Evolutionary conservation across 2,888 invertebrate species (phyloP), one percentile per base, ranked within the genome.

Genomic region (Aplocera efformata): DNA sequence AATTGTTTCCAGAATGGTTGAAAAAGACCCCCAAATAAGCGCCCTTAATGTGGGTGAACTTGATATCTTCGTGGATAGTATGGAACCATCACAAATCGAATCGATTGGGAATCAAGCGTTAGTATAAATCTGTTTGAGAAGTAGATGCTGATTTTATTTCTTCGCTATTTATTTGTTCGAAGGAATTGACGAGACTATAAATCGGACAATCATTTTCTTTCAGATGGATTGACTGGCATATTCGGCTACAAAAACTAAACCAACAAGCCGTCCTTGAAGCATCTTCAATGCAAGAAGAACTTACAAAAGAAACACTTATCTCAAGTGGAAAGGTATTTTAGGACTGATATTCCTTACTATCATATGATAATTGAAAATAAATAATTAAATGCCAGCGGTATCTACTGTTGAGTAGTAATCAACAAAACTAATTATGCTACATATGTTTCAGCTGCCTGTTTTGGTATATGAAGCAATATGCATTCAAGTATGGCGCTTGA

Each of bases 231-330:
- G 94, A 94, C 57, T 92, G 91, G 80, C 97, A 97, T 67, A 93
- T 95, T 67, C 90, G 93, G 59, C 72, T 97, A 6, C 94, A 96
- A 64, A 94, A 96, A 72, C 72, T 98, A 7, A 95, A 95, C 64
- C 96, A 97, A 75, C 96, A 97, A 83, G 96, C 96, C 1, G 91
- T 95, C 27, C 72, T 96, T 26, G 96, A 96, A 88, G 95, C 95
- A 1, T 90, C 91, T 7, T 90, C 90, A 13, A 85, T 94, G 63
- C 92, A 92, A 53, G 96, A 97, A 74, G 97, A 98, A 78, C 90
- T 91, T 35, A 93, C 96, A 0, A 96, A 96, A 79, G 96, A 97
- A 80, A 91, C 92, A 32, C 84, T 97, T 6, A 91, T 96, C 48
- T 90, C 92, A 1, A 90, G 90, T 64, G 92, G 92, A 57, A 96